Evolutionary conservation across 2,888 invertebrate genomes (phyloP).

Genomic region (Meta bourneti): DNA sequence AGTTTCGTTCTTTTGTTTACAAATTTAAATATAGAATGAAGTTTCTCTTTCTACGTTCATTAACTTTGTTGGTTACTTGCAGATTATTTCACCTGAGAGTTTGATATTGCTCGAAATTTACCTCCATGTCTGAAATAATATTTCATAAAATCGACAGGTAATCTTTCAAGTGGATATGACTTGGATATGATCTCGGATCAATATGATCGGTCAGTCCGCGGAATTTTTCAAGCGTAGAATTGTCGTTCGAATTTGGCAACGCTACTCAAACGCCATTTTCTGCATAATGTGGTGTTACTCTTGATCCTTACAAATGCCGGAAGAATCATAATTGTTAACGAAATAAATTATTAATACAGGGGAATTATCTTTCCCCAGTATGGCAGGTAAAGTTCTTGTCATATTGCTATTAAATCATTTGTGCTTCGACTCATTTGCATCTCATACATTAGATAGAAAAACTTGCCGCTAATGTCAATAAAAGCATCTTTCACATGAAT

Average conservation of each 20-base stretch:
- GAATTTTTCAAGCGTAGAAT: background rate
- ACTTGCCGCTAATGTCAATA: slow-evolving; percentile 42
- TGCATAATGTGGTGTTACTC: slow-evolving; percentile 70
- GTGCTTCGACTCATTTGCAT: background rate
- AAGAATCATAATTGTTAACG: slow-evolving; percentile 62
- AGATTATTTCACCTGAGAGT: too few relatives aligned
- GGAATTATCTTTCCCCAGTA: slow-evolving; percentile 73
- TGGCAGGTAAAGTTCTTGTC: slow-evolving; percentile 65
- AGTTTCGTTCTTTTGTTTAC: too few relatives aligned
- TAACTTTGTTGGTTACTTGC: too few relatives aligned
- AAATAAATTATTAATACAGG: slow-evolving; percentile 30
- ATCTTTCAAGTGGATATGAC: too few relatives aligned
- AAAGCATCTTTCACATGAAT: slow-evolving; percentile 5
- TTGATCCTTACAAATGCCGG: slow-evolving; percentile 68
- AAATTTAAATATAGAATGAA: too few relatives aligned
- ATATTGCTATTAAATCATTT: background rate
- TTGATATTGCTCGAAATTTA: too few relatives aligned
- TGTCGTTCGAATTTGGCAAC: slow-evolving; percentile 53
- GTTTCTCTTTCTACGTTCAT: too few relatives aligned
- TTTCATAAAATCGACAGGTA: too few relatives aligned
- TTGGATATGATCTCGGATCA: too few relatives aligned
- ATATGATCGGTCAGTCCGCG: too few relatives aligned
- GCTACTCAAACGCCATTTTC: slow-evolving; percentile 73
- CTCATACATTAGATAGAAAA: slow-evolving; percentile 4
- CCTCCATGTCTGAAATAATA: too few relatives aligned